Percentiles rank a stretch among this genome's conserved stretches.
These are phyloP conservation scores for Pipistrellus pygmaeus DNA, from an alignment of 2,797 vertebrate genomes.

Conservation along the genomic window DNA sequence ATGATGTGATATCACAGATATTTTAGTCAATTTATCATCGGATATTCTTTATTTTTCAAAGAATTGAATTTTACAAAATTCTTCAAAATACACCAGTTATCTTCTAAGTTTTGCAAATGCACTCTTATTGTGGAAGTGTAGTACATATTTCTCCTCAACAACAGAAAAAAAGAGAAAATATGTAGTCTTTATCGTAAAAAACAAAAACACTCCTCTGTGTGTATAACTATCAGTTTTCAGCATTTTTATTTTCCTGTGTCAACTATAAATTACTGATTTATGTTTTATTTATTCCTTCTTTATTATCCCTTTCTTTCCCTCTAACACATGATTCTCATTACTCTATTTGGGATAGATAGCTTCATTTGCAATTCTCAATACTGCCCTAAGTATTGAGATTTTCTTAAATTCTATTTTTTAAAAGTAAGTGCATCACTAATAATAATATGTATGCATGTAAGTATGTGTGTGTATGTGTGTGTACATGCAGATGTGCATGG, in stretches of 20 bases:
- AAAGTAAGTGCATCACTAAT: not conserved
- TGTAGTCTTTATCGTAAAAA: not conserved
- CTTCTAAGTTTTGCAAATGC: not conserved
- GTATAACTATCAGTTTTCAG: not conserved
- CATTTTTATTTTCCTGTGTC: not conserved
- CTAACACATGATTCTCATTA: not conserved
- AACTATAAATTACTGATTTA: not conserved
- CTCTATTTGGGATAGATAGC: not conserved
- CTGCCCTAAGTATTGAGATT: not conserved
- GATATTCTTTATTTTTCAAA: not conserved
- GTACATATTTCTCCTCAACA: not conserved
- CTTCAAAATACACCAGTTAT: not conserved
- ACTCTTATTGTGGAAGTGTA: not conserved
- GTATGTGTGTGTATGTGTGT: not conserved
- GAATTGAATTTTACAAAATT: not conserved
- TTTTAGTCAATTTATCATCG: not conserved
- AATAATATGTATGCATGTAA: not conserved
- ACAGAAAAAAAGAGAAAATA: not conserved
- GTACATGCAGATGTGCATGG: not conserved
- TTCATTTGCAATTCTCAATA: slow-evolving; percentile 5
- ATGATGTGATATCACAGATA: not conserved
- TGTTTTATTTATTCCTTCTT: not conserved
- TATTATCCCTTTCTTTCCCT: not conserved
- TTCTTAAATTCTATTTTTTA: slow-evolving; percentile 1
- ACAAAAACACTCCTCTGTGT: rapidly evolving